phyloP scores from a whole-genome alignment of 2,113 vertebrate species.

The Castor canadensis region DNA sequence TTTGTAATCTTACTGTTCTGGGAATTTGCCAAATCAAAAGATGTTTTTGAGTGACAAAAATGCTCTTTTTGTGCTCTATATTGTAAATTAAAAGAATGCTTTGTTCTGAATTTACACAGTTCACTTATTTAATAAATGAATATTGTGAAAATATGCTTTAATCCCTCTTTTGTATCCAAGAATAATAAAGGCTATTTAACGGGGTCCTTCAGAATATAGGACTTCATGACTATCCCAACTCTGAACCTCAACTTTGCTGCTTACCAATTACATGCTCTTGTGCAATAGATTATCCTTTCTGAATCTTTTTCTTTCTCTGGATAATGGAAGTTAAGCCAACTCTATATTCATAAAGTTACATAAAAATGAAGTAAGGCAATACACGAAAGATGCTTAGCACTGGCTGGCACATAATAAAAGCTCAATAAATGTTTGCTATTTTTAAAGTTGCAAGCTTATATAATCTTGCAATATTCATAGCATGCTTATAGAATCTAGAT shows the following conservation, averaged over 20 bases:
- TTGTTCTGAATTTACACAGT: constrained; percentile 17
- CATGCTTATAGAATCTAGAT: constrained; percentile 47
- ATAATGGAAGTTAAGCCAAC: constrained; percentile 6
- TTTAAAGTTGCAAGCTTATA: constrained; percentile 65
- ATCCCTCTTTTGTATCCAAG: neutral
- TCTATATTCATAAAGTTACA: constrained; percentile 7
- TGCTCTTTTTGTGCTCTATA: neutral
- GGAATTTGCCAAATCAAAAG: constrained; percentile 37
- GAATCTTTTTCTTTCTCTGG: neutral
- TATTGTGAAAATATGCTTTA: constrained; percentile 1
- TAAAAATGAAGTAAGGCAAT: constrained; percentile 5
- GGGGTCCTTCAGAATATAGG: neutral
- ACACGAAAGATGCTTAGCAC: constrained; percentile 32
- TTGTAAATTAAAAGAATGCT: constrained; percentile 36
- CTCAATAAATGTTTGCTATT: constrained; percentile 66
- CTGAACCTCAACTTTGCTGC: neutral
- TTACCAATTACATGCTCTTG: neutral
- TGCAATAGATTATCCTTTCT: neutral
- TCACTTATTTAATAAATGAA: constrained; percentile 43
- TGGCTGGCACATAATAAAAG: constrained; percentile 55
- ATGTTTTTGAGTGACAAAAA: constrained; percentile 2
- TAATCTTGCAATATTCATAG: constrained; percentile 47
- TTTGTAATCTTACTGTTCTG: constrained; percentile 47
- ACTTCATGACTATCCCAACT: neutral
- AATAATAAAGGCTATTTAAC: neutral